phyloP scores from a whole-genome alignment of 2,113 vertebrate species.

The Hiodon tergisus region DNA sequence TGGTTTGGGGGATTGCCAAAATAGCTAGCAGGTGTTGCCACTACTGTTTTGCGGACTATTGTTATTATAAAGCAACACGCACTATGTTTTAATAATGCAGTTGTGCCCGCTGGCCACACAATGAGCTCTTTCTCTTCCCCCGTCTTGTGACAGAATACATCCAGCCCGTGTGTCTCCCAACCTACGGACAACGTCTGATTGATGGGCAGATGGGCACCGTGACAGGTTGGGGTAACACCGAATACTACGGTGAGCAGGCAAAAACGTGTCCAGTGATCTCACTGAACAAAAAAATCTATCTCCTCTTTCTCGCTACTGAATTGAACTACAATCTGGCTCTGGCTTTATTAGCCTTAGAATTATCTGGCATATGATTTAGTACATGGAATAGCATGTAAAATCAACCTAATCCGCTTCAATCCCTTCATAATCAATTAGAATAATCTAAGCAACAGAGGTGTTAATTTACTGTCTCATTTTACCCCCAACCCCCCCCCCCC shows the following conservation, averaged over 20 bases:
- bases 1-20: not conserved
- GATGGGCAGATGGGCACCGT: conserved; percentile 80
- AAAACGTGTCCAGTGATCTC: not conserved
- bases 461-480: too few species aligned
- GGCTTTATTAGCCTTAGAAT: too few species aligned
- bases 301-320: too few species aligned
- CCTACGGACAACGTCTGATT: conserved; percentile 68
- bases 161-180: conserved; percentile 81
- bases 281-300: not conserved
- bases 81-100: not conserved
- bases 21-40: not conserved
- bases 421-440: too few species aligned
- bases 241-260: conserved; percentile 73
- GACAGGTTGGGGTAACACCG: conserved; percentile 82
- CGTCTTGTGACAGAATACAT: conserved; percentile 66
- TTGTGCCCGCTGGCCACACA: not conserved
- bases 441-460: too few species aligned
- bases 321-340: too few species aligned
- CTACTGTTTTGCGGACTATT: not conserved
- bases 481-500: not conserved
- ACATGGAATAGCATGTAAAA: too few species aligned
- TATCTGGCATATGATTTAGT: too few species aligned
- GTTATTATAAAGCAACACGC: not conserved
- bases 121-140: conserved; percentile 1
- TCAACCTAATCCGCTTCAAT: too few species aligned